phyloP scores from a whole-genome alignment of 2,888 invertebrate species.

The Ischnus inquisitorius region DNA sequence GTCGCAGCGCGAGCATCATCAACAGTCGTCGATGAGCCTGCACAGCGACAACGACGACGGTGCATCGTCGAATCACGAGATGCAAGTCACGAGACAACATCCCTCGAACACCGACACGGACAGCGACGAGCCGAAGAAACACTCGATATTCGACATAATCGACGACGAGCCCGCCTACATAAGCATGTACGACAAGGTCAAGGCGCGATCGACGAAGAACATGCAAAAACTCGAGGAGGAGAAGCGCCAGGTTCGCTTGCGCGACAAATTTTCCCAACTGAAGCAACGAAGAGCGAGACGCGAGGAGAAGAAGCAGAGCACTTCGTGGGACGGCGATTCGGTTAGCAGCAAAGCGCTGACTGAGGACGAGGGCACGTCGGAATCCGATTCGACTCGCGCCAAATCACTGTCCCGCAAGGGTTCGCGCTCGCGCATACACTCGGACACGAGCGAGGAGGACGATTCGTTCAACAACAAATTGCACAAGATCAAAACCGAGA shows the following conservation, averaged over 20 bases:
- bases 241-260: conserved; percentile 91
- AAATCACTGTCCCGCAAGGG: conserved; percentile 89
- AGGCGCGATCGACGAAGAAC: conserved; percentile 96
- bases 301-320: conserved; percentile 95
- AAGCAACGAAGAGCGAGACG: conserved; percentile 95
- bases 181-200: conserved; percentile 99
- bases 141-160: conserved; percentile 96
- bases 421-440: conserved; percentile 91
- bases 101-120: conserved; percentile 87
- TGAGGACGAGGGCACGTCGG: conserved; percentile 85
- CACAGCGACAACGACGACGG: conserved; percentile 83
- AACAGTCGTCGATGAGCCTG: conserved; percentile 77
- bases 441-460: conserved; percentile 92
- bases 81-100: conserved; percentile 81
- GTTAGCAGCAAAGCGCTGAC: conserved; percentile 86
- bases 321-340: conserved; percentile 95
- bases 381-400: conserved; percentile 84
- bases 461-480: conserved; percentile 87
- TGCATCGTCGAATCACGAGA: conserved; percentile 81
- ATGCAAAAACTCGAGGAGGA: conserved; percentile 97
- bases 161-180: conserved; percentile 96
- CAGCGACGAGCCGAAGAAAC: conserved; percentile 94
- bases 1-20: conserved; percentile 73
- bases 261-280: conserved; percentile 95
- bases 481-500: conserved; percentile 88